A percentile compares a stretch with the other conserved stretches of the same genome.
Evolutionary conservation across 2,113 vertebrate genomes (phyloP).

Genomic region (Dipodomys merriami): DNA sequence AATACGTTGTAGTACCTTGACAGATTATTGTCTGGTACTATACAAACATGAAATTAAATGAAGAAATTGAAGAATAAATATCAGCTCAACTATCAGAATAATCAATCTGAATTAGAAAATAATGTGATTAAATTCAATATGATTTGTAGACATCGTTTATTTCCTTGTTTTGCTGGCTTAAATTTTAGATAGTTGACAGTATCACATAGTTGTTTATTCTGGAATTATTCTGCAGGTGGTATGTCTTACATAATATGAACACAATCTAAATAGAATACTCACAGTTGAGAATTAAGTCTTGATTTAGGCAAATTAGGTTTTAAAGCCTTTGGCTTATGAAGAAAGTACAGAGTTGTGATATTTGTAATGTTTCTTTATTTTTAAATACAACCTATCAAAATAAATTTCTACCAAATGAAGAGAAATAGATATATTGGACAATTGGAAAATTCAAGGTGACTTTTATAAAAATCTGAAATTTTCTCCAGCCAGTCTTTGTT

Average conservation of each 20-base stretch:
- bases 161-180: constrained; percentile 21
- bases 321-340: constrained; percentile 45
- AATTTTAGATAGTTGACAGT: constrained; percentile 39
- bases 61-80: constrained; percentile 58
- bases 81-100: constrained; percentile 42
- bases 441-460: constrained; percentile 63
- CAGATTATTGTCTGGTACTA: constrained; percentile 42
- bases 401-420: constrained; percentile 38
- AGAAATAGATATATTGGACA: neutral
- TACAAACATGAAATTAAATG: constrained; percentile 49
- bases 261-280: constrained; percentile 55
- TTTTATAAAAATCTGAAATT: constrained; percentile 48
- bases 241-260: constrained; percentile 21
- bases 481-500: constrained; percentile 34
- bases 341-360: constrained; percentile 18
- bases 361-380: constrained; percentile 46
- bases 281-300: constrained; percentile 39
- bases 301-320: constrained; percentile 52
- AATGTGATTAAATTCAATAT: constrained; percentile 52
- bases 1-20: constrained; percentile 29
- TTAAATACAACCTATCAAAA: constrained; percentile 31
- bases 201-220: constrained; percentile 49
- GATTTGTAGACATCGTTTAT: constrained; percentile 18
- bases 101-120: constrained; percentile 53
- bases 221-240: neutral